Percentiles rank a stretch among this genome's conserved stretches.
These are phyloP conservation scores for Hiodon tergisus DNA, from an alignment of 2,113 vertebrate species.

Conservation along the genomic window DNA sequence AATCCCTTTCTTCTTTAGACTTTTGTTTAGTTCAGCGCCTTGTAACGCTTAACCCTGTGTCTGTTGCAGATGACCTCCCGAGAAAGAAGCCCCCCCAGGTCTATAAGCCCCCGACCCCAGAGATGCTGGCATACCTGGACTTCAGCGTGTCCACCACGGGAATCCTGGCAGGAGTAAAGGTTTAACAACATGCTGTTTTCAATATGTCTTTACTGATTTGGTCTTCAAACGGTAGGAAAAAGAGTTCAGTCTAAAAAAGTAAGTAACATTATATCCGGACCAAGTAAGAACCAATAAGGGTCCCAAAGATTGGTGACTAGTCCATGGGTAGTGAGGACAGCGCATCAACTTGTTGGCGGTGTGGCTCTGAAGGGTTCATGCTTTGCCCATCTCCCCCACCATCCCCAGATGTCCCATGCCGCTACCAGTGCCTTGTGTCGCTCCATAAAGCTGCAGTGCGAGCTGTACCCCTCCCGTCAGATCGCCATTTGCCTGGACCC, in stretches of 20 bases:
- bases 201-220: too few species aligned
- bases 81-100: conserved; percentile 78
- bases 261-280: too few species aligned
- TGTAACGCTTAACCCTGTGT: neutral
- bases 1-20: too few species aligned
- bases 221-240: too few species aligned
- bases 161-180: conserved; percentile 93
- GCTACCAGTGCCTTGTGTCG: conserved; percentile 95
- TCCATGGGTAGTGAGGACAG: too few species aligned
- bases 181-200: conserved; percentile 39
- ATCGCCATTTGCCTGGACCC: conserved; percentile 95
- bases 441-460: conserved; percentile 93
- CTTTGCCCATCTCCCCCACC: conserved; percentile 4
- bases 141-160: conserved; percentile 96
- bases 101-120: conserved; percentile 83
- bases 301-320: too few species aligned
- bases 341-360: too few species aligned
- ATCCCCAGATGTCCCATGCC: conserved; percentile 84
- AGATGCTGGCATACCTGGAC: conserved; percentile 89
- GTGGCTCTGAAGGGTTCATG: too few species aligned
- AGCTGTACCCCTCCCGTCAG: conserved; percentile 91
- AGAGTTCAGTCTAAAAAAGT: too few species aligned
- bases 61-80: conserved; percentile 79
- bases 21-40: neutral
- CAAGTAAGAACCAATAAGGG: too few species aligned